Evolutionary conservation across 2,888 invertebrate species (phyloP), one percentile per base, ranked within the genome.

Genomic region (Eupithecia abbreviata): DNA sequence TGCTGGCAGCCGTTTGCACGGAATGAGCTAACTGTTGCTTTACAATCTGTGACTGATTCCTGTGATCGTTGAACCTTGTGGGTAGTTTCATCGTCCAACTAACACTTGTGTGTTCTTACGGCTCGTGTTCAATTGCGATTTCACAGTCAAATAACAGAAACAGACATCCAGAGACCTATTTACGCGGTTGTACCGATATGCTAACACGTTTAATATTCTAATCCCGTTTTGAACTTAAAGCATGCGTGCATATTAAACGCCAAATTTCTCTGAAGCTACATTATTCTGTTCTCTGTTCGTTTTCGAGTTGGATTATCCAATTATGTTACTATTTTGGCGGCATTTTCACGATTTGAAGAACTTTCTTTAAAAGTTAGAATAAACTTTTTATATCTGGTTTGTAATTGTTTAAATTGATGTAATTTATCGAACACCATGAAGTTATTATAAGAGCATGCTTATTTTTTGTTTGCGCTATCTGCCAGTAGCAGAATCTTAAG

Each of bases 61-160:
- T 79, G 85, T 90, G 90, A 88, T 88, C 90, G 85, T 87, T 91
- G 91, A 91, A 91, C 90, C 90, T 85, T 85, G 85, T 86, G 82
- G 81, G 82, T 87, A 83, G 84, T 85, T 88, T 85, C 84, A 85
- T 87, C 82, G 84, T 83, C 85, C 83, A 84, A 81, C 85, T 85
- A 87, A 87, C 84, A 87, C 78, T 74, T 76, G 76, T 78, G 74
- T 72, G 71, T 78, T 78, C 67, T 74, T 70, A 76, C 82, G 84
- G 84, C 84, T 87, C 84, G 85, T 84, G 84, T 80, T 86, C 85
- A 88, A 88, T 89, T 82, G 86, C 85, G 84, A 88, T 89, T 89
- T 89, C 86, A 88, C 88, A 89, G 83, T 86, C 85, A 86, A 88
- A 89, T 85, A 88, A 85, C 83, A 86, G 85, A 86, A 85, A 86